Evolutionary conservation across 2,888 invertebrate genomes (phyloP).

Genomic region (Beris chalybata): DNA sequence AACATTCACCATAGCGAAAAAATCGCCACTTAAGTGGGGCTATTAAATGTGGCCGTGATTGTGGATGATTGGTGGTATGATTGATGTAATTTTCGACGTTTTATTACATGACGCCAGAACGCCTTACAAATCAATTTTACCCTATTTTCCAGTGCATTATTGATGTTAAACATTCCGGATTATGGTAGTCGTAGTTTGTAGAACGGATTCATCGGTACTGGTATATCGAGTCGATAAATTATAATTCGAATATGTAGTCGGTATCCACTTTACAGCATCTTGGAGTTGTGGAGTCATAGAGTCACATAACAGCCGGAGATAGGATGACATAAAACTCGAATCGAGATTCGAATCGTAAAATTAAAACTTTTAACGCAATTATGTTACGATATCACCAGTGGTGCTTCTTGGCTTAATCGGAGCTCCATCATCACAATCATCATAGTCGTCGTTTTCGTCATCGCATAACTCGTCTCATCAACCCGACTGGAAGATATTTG

Average conservation of each 20-base stretch:
- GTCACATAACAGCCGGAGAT: too few relatives aligned
- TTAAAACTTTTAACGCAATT: constrained; percentile 26
- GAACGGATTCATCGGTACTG: too few relatives aligned
- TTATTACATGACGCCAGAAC: constrained; percentile 24
- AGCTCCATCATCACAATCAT: constrained; percentile 21
- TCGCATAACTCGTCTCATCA: background rate
- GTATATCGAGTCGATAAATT: too few relatives aligned
- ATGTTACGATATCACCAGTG: constrained; percentile 12
- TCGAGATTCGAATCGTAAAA: constrained; percentile 12
- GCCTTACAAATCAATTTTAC: constrained; percentile 30
- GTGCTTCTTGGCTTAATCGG: constrained; percentile 25
- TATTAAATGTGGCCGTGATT: constrained; percentile 25
- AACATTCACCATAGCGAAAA: background rate
- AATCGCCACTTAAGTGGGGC: constrained; percentile 16
- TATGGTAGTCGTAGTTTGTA: background rate
- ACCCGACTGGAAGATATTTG: constrained; percentile 1
- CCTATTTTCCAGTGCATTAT: constrained; percentile 9
- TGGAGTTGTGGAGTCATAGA: background rate
- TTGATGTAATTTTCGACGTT: constrained; percentile 28
- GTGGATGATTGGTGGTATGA: constrained; percentile 27
- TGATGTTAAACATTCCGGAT: constrained; percentile 13
- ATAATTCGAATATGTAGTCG: background rate
- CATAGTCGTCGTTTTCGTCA: constrained; percentile 22
- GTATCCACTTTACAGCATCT: background rate
- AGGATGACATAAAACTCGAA: constrained; percentile 6